Base-by-base conservation (phyloP, 1,140 invertebrate species). In the Tetramorium simillimum region DNA sequence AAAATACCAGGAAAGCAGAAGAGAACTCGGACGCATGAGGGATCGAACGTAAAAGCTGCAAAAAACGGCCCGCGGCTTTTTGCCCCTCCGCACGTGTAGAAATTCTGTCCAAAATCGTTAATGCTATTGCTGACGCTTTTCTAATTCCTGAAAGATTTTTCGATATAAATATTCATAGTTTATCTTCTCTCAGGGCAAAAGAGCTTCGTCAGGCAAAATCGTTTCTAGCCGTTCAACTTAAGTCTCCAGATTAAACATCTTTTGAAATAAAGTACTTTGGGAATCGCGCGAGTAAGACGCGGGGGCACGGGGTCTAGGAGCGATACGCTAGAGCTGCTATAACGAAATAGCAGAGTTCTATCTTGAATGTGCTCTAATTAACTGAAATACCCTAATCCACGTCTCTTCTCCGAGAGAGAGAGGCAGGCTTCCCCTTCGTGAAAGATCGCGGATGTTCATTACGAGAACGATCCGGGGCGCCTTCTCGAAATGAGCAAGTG, bases 341-440 rank as follows among this genome's bases (percentile, higher is more conserved):
- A 33, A 77, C 28, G 40, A 46, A 40, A 28, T 28, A 12, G 43
- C 18, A 37, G 33, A 43, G 49, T 21, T 53, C n/a, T 5, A 12
- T 16, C 28, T 21, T 58, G 12, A 60, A 60, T 73, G 4, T n/a
- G 40, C 40, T 37, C n/a, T 62, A 84, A 84, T 84, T 84, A 73
- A 46, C 53, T 60, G 18, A 46, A 49, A 73, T 28, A 21, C 37
- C 4, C 21, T 58, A 69, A 80, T 82, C 67, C 1, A 12, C 16
- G 46, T 33, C 6, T n/a, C 37, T 33, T 18, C 33, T 12, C 12
- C 12, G 40, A 46, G 9, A 46, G 40, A 46, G 9, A 46, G 2
- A 14, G 7, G 14, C n/a, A 3, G 14, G 0, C 37, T 76, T 37
- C 33, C 24, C 3, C 10, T 24, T 24, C 58, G n/a, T 9, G 28